phyloP scores from a whole-genome alignment of 2,888 invertebrate genomes.

The Apomyelois bistriatella region DNA sequence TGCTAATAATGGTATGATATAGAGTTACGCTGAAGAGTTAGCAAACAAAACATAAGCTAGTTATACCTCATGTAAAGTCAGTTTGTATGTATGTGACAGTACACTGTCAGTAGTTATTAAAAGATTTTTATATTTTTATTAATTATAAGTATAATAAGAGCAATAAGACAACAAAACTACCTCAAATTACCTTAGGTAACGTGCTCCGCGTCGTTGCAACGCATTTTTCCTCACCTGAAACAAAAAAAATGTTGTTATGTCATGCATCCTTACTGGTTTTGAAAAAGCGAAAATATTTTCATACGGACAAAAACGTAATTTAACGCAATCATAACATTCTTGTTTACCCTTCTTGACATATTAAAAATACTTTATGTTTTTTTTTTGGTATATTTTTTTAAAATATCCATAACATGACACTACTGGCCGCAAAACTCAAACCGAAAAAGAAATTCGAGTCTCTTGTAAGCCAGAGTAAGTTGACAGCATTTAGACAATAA shows the following conservation, averaged over 20 bases:
- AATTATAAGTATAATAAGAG: too few species aligned
- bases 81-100: too few species aligned
- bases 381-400: too few species aligned
- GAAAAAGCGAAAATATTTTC: slow-evolving; percentile 2
- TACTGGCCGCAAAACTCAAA: background rate
- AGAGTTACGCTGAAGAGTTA: too few species aligned
- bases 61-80: too few species aligned
- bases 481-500: slow-evolving; percentile 27
- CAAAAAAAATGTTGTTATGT: slow-evolving; percentile 38
- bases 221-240: slow-evolving; percentile 73
- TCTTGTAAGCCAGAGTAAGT: background rate
- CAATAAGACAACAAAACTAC: background rate
- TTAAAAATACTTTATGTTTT: too few species aligned
- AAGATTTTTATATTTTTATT: too few species aligned
- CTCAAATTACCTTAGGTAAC: slow-evolving; percentile 57
- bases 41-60: too few species aligned
- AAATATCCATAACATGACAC: too few species aligned
- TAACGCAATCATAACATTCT: background rate
- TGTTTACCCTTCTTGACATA: background rate
- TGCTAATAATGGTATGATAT: too few species aligned
- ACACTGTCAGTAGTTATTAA: too few species aligned
- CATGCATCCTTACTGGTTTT: slow-evolving; percentile 25
- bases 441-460: background rate
- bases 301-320: background rate
- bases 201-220: slow-evolving; percentile 50